Conservation (phyloP, 2,888 invertebrate species). For the Slavum lentiscoides region DNA sequence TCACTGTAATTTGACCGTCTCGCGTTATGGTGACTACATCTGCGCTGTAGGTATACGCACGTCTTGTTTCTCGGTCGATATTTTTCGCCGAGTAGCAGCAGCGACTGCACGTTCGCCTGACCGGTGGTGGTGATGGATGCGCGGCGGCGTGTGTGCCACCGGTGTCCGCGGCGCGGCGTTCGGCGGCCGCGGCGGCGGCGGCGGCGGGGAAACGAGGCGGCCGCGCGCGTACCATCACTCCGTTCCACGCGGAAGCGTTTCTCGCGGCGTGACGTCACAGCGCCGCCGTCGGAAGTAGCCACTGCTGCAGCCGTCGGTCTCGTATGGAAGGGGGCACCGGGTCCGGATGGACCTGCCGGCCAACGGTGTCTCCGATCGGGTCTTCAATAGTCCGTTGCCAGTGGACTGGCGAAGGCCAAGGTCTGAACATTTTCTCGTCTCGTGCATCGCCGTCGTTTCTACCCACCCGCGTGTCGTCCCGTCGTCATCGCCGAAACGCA, state of each 20-base stretch:
- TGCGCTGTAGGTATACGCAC: too few species aligned
- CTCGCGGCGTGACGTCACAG: conserved; percentile 45
- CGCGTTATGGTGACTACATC: too few species aligned
- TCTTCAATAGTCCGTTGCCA: conserved; percentile 52
- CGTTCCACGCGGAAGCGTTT: conserved; percentile 50
- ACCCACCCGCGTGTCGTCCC: too few species aligned
- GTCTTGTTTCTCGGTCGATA: too few species aligned
- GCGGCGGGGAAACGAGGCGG: neutral
- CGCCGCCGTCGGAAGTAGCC: conserved; percentile 32
- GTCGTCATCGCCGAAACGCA: too few species aligned
- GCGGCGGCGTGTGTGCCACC: too few species aligned
- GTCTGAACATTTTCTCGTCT: conserved; percentile 2
- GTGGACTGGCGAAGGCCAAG: conserved; percentile 52
- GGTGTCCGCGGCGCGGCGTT: too few species aligned
- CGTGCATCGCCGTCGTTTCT: neutral
- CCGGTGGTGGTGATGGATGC: too few species aligned
- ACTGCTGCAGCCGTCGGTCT: neutral
- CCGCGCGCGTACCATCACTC: neutral
- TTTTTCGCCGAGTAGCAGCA: too few species aligned
- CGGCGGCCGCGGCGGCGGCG: neutral
- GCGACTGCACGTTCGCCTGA: too few species aligned
- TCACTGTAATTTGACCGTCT: too few species aligned
- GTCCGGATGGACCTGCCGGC: conserved; percentile 45
- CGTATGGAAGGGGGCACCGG: conserved; percentile 33
- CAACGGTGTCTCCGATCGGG: conserved; percentile 44